Conservation (phyloP, 2,113 vertebrate genomes). For the Festucalex cinctus region DNA sequence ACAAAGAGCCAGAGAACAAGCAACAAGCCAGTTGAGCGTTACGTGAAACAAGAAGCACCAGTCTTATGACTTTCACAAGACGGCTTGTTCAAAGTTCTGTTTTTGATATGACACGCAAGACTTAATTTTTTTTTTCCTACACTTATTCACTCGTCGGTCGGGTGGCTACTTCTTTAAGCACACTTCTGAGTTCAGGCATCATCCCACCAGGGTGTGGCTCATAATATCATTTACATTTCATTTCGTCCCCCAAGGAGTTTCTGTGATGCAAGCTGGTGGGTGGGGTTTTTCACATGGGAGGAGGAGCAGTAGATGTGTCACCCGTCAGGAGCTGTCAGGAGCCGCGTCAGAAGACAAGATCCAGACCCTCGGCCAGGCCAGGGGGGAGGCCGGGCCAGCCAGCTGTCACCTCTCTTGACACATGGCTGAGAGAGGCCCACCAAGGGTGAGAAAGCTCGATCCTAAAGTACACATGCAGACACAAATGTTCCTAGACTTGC, state of each 20-base stretch:
- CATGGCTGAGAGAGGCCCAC: conserved; percentile 61
- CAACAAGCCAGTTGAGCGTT: conserved; percentile 14
- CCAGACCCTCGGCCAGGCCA: conserved; percentile 61
- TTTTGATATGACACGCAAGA: background rate
- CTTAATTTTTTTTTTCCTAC: too few species aligned
- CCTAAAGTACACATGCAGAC: conserved; percentile 31
- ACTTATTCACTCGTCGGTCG: conserved; percentile 47
- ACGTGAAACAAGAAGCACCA: conserved; percentile 27
- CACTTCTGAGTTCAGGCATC: conserved; percentile 47
- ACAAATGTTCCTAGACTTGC: conserved; percentile 26
- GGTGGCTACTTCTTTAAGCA: conserved; percentile 50
- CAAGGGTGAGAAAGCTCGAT: conserved; percentile 51
- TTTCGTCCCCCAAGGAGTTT: conserved; percentile 52
- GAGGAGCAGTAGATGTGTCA: conserved; percentile 40
- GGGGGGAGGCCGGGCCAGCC: conserved; percentile 61
- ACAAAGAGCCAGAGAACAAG: conserved; percentile 18
- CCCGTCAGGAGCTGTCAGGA: conserved; percentile 63
- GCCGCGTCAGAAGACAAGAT: conserved; percentile 67
- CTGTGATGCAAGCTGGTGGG: conserved; percentile 56
- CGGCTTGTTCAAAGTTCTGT: conserved; percentile 11
- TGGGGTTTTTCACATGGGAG: background rate
- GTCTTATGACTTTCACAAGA: conserved; percentile 38
- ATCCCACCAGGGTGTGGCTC: conserved; percentile 50
- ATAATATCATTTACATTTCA: conserved; percentile 62
- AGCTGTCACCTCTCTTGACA: conserved; percentile 72